phyloP scores from a whole-genome alignment of 2,113 vertebrate genomes.

The Ammodytes dubius region DNA sequence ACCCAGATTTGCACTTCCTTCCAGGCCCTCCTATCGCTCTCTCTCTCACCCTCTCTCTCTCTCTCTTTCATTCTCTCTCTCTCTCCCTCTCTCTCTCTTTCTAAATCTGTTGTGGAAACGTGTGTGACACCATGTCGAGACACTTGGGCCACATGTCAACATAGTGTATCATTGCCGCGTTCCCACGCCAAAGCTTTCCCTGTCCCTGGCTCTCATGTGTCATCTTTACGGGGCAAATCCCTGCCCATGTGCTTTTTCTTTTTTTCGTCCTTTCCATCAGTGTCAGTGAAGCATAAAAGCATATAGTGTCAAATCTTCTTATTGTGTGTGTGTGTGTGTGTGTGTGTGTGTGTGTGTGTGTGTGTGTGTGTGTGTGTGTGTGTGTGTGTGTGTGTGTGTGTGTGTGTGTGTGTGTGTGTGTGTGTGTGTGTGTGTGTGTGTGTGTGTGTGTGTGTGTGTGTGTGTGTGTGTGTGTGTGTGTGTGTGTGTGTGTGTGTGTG shows the following conservation, averaged over 20 bases:
- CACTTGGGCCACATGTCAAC: slow-evolving; percentile 76
- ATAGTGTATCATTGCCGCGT: slow-evolving; percentile 71
- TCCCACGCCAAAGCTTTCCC: slow-evolving; percentile 70
- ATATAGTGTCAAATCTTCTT: slow-evolving; percentile 78
- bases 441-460: slow-evolving; percentile 47
- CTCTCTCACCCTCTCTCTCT: no score
- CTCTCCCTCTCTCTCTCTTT: slow-evolving; percentile 9
- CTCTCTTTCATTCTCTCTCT: no score
- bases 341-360: slow-evolving; percentile 39
- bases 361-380: slow-evolving; percentile 31
- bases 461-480: slow-evolving; percentile 30
- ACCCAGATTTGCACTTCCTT: slow-evolving; percentile 80
- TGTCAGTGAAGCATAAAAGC: slow-evolving; percentile 72
- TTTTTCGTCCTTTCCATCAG: slow-evolving; percentile 39
- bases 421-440: slow-evolving; percentile 34
- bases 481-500: slow-evolving; percentile 33
- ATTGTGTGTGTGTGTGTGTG: slow-evolving; percentile 38
- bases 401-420: slow-evolving; percentile 28
- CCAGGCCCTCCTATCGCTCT: not conserved
- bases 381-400: no score
- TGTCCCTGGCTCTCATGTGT: slow-evolving; percentile 72
- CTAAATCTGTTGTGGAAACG: slow-evolving; percentile 71
- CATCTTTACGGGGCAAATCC: slow-evolving; percentile 76
- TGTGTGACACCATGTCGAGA: slow-evolving; percentile 74
- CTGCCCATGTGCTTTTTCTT: slow-evolving; percentile 43